Percentiles rank a stretch among this genome's conserved stretches.
phyloP scores from a whole-genome alignment of 2,797 vertebrate genomes.

The Cheirogaleus major region DNA sequence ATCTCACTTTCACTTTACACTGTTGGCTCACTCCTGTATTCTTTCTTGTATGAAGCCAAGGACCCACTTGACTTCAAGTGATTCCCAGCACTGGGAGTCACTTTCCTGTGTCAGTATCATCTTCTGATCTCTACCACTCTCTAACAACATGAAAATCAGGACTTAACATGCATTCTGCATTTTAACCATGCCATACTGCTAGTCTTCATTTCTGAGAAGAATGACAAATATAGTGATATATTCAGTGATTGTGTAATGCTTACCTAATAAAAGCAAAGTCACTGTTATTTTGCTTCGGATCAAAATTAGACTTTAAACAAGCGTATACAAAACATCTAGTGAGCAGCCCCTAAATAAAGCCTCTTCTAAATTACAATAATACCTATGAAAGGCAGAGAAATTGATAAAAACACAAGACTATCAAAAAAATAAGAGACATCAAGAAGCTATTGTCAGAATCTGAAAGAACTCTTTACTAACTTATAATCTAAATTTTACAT shows the following conservation, averaged over 20 bases:
- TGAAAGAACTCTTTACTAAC: background rate
- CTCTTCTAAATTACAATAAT: conserved; percentile 12
- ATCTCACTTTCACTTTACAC: background rate
- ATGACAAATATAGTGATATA: conserved; percentile 1
- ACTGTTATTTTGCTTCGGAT: background rate
- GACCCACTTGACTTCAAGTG: background rate
- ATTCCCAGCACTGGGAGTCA: background rate
- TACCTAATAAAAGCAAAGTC: conserved; percentile 13
- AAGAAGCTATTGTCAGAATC: background rate
- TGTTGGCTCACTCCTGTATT: background rate
- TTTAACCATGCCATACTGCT: background rate
- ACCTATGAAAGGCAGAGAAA: background rate
- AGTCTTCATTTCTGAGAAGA: background rate
- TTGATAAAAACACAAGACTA: background rate
- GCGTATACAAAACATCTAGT: background rate
- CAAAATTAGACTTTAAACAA: conserved; percentile 19
- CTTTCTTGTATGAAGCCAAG: background rate
- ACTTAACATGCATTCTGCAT: background rate
- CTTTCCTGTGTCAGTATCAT: background rate
- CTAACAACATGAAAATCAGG: background rate
- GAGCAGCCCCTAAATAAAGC: background rate
- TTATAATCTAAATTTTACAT: background rate
- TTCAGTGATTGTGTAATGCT: background rate
- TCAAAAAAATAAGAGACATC: background rate
- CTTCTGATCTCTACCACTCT: background rate